phyloP scores from a whole-genome alignment of 2,113 vertebrate species.

The Anoura caudifer region DNA sequence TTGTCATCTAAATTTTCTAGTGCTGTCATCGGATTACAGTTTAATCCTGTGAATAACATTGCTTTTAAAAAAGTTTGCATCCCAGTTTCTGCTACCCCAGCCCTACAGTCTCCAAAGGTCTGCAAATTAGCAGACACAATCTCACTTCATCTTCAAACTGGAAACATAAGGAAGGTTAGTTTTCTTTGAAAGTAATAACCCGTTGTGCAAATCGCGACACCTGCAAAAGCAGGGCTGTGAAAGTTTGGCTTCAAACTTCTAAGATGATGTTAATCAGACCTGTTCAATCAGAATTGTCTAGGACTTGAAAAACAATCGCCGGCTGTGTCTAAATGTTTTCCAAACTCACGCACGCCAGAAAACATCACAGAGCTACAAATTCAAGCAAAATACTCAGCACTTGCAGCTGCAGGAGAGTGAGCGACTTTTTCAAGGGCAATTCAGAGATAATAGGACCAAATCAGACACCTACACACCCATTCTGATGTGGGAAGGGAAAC shows the following conservation, averaged over 20 bases:
- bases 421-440: background rate
- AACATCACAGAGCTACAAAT: slow-evolving; percentile 28
- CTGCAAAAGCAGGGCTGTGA: background rate
- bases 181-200: slow-evolving; percentile 16
- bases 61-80: background rate
- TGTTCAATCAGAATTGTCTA: background rate
- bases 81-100: background rate
- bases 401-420: background rate
- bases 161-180: slow-evolving; percentile 6
- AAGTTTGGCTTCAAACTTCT: background rate
- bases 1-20: background rate
- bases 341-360: slow-evolving; percentile 7
- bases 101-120: background rate
- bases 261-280: background rate
- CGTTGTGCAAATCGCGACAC: background rate
- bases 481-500: background rate
- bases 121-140: slow-evolving; percentile 7
- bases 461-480: background rate
- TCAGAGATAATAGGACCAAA: background rate
- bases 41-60: slow-evolving; percentile 7
- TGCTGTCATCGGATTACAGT: background rate
- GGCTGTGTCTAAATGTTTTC: background rate
- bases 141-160: background rate
- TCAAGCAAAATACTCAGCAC: slow-evolving; percentile 34
- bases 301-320: background rate